Conservation (phyloP, 2,888 invertebrate genomes). For the Cactoblastis cactorum region DNA sequence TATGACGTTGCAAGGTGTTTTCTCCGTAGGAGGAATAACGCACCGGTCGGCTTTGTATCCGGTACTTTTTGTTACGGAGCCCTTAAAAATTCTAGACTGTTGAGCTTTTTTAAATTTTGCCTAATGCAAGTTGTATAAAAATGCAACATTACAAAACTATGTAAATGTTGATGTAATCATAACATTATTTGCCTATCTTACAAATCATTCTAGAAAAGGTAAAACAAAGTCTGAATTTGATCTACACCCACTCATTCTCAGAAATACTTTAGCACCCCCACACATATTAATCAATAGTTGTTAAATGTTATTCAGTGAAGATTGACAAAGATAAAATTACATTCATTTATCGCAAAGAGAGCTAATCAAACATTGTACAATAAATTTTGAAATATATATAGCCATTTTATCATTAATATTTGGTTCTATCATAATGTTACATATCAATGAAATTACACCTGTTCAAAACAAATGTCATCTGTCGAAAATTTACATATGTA, state of each 20-base stretch:
- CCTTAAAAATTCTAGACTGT: constrained; percentile 42
- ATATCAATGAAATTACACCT: background rate
- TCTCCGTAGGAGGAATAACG: constrained; percentile 53
- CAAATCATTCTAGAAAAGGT: background rate
- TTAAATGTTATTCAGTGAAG: background rate
- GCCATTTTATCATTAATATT: background rate
- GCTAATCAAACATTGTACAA: no score
- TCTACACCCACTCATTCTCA: constrained; percentile 9
- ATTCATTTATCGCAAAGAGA: no score
- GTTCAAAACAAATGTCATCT: background rate
- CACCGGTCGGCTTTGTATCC: constrained; percentile 65
- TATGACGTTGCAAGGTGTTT: constrained; percentile 76
- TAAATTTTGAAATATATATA: no score
- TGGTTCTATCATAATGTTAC: background rate
- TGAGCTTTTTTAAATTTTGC: constrained; percentile 46
- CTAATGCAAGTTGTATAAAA: constrained; percentile 21
- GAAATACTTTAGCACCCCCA: constrained; percentile 3
- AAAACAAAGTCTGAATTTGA: background rate
- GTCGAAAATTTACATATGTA: background rate
- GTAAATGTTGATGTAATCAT: constrained; percentile 8
- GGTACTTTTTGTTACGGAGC: constrained; percentile 40
- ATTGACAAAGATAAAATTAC: no score
- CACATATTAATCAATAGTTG: constrained; percentile 1
- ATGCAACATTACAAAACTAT: background rate
- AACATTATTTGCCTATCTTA: background rate